A percentile compares a stretch with the other conserved stretches of the same genome.
Evolutionary conservation across 64 coral and sea anemone species (phyloP).

Genomic region (Orbicella faveolata): DNA sequence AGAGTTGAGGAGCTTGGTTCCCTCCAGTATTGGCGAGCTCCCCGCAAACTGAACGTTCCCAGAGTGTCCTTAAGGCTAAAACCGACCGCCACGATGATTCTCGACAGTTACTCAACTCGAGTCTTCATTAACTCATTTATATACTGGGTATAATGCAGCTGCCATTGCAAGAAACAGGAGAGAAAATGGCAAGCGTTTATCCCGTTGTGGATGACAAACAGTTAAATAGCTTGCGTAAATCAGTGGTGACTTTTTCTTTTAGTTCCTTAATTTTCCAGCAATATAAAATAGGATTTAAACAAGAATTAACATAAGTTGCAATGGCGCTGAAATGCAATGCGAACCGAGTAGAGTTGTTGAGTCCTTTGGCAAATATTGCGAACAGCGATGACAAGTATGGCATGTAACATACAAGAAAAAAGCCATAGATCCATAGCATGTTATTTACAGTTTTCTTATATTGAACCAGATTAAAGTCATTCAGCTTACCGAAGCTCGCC

Average conservation of each 20-base stretch:
- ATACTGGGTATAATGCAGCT: no score
- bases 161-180: no score
- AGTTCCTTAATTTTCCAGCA: constrained; percentile 28
- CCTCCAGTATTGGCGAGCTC: no score
- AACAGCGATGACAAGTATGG: not conserved
- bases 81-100: no score
- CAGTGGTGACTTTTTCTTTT: constrained; percentile 25
- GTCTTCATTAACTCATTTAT: no score
- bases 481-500: not conserved
- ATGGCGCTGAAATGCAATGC: not conserved
- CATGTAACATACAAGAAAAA: not conserved
- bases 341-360: not conserved
- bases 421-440: not conserved
- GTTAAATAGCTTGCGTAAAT: not conserved
- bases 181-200: no score
- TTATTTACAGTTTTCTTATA: constrained; percentile 12
- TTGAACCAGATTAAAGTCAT: not conserved
- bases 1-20: no score
- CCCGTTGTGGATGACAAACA: not conserved
- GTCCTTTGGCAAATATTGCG: not conserved
- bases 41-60: no score
- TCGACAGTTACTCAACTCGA: no score
- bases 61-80: no score
- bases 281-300: not conserved
- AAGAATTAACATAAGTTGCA: constrained; percentile 3